Percentiles rank a stretch among this genome's conserved stretches.
These are phyloP conservation scores for Limenitis arthemis DNA, from an alignment of 2,888 invertebrate genomes.

Conservation along the genomic window DNA sequence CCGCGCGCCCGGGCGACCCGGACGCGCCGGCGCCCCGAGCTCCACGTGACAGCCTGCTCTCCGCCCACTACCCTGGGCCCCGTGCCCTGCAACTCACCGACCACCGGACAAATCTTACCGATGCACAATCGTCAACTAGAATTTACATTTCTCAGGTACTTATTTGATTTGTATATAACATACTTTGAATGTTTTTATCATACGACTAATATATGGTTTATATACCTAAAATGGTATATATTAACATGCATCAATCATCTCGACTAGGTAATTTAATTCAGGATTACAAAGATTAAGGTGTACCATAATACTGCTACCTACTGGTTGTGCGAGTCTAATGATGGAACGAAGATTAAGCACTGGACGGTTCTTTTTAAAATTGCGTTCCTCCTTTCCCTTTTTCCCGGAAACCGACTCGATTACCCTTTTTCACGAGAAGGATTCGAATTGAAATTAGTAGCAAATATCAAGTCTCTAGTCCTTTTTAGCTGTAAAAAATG, in stretches of 20 bases:
- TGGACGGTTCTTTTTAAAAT: too few species aligned
- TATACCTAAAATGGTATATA: conserved; percentile 4
- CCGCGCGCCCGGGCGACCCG: conserved; percentile 59
- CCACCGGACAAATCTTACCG: conserved; percentile 52
- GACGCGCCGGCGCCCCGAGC: conserved; percentile 58
- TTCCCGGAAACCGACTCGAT: too few species aligned
- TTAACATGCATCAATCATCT: conserved; percentile 2
- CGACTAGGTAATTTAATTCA: background rate
- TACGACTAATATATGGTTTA: background rate
- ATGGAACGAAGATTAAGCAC: too few species aligned
- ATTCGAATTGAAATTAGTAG: too few species aligned
- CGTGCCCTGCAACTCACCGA: conserved; percentile 31
- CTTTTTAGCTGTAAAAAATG: too few species aligned
- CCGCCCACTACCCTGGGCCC: conserved; percentile 35
- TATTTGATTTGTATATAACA: background rate
- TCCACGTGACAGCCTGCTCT: conserved; percentile 36
- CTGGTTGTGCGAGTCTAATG: too few species aligned
- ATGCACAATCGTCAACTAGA: conserved; percentile 62
- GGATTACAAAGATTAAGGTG: too few species aligned
- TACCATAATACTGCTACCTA: too few species aligned
- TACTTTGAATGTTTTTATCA: background rate
- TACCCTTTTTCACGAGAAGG: too few species aligned
- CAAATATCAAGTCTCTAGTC: too few species aligned
- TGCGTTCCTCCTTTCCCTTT: too few species aligned
- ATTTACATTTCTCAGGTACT: conserved; percentile 42